phyloP scores from a whole-genome alignment of 2,888 invertebrate genomes.

The Copidosoma aretas region DNA sequence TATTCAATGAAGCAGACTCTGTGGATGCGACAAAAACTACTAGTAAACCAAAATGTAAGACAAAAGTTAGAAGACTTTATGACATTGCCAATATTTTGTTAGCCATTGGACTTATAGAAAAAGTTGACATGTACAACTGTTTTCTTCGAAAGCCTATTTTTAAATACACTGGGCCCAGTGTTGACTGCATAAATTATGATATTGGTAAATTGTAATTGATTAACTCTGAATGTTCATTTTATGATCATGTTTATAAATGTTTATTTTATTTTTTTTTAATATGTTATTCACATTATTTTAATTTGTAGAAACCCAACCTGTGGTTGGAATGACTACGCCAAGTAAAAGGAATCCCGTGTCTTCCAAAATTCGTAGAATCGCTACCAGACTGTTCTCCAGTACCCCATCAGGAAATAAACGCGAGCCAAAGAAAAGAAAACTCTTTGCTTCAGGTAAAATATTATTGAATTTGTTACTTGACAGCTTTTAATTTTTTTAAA shows the following conservation, averaged over 20 bases:
- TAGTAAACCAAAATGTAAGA: slow-evolving; percentile 66
- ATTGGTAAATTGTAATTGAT: slow-evolving; percentile 36
- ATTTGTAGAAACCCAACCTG: slow-evolving; percentile 41
- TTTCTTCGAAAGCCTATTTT: slow-evolving; percentile 72
- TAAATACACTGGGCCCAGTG: slow-evolving; percentile 68
- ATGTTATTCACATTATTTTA: slow-evolving; percentile 4
- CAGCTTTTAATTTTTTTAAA: slow-evolving; percentile 3
- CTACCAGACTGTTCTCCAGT: slow-evolving; percentile 26
- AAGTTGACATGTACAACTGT: slow-evolving; percentile 69
- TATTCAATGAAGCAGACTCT: slow-evolving; percentile 67
- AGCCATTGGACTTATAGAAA: slow-evolving; percentile 75
- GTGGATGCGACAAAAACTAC: slow-evolving; percentile 56
- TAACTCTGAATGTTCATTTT: too few relatives aligned
- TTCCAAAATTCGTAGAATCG: slow-evolving; percentile 28
- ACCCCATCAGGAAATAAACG: slow-evolving; percentile 47
- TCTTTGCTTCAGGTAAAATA: slow-evolving; percentile 45
- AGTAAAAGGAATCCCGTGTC: slow-evolving; percentile 39
- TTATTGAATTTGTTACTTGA: slow-evolving; percentile 33
- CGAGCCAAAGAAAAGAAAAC: slow-evolving; percentile 49
- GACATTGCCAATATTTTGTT: slow-evolving; percentile 81
- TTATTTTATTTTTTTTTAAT: slow-evolving; percentile 14
- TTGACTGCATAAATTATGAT: slow-evolving; percentile 47
- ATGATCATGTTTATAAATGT: not conserved
- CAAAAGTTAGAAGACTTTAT: slow-evolving; percentile 76
- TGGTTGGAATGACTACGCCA: slow-evolving; percentile 49